These are phyloP conservation scores for Strigamia transsilvanica DNA, from an alignment of 2,888 invertebrate species.

Conservation along the genomic window DNA sequence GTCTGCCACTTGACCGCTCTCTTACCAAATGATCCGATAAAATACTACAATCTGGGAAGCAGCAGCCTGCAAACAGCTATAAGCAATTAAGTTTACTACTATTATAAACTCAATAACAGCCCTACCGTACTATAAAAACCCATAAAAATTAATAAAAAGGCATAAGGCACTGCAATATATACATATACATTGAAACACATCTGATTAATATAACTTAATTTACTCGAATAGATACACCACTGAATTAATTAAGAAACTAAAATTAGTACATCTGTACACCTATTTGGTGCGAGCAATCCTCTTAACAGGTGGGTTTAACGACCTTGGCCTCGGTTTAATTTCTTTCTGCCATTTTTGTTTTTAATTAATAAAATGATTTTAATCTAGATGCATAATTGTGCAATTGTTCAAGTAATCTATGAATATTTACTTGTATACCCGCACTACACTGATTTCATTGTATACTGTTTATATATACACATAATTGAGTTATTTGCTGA, in stretches of 20 bases:
- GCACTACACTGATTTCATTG: neutral
- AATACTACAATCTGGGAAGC: neutral
- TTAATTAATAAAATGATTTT: too few relatives aligned
- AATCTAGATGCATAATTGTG: too few relatives aligned
- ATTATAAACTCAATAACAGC: neutral
- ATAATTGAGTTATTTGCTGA: neutral
- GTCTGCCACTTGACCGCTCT: neutral
- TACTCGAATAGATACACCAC: neutral
- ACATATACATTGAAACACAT: too few relatives aligned
- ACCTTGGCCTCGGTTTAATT: neutral
- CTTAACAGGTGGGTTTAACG: conserved; percentile 15
- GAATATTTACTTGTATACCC: neutral
- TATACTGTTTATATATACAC: neutral
- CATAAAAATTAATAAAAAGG: neutral
- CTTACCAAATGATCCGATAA: neutral
- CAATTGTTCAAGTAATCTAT: neutral
- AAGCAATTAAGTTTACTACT: neutral
- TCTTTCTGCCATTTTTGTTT: too few relatives aligned
- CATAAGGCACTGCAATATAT: neutral
- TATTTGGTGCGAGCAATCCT: neutral
- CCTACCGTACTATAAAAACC: neutral
- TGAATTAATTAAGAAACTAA: neutral
- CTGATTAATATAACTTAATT: too few relatives aligned
- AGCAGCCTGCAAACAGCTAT: neutral
- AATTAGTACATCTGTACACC: neutral